phyloP scores from a whole-genome alignment of 2,797 vertebrate genomes.

The Acanthurus lineatus region DNA sequence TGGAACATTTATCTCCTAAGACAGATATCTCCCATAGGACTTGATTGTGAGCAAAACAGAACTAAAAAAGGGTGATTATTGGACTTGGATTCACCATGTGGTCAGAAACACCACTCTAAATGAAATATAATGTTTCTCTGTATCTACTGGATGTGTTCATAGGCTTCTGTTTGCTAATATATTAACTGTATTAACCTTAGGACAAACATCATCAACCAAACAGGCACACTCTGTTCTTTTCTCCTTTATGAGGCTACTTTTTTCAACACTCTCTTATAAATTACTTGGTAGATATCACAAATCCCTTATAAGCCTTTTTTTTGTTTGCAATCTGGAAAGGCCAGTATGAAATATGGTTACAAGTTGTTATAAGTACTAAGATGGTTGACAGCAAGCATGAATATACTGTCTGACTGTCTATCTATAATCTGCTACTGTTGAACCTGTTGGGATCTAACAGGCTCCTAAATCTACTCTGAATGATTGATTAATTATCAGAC shows the following conservation, averaged over 20 bases:
- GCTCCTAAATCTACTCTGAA: slow-evolving; percentile 33
- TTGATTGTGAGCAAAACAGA: too few species aligned
- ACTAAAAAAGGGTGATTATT: too few species aligned
- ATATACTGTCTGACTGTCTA: background rate
- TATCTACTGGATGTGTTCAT: too few species aligned
- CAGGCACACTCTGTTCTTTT: background rate
- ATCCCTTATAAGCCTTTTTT: background rate
- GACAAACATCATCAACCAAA: too few species aligned
- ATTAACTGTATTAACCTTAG: too few species aligned
- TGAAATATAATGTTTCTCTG: too few species aligned
- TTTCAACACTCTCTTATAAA: background rate
- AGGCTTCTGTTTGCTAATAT: too few species aligned
- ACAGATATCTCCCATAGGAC: too few species aligned
- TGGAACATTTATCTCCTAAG: too few species aligned
- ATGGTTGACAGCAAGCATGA: background rate
- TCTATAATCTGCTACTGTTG: background rate
- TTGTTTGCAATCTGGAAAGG: background rate
- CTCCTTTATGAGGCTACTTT: background rate
- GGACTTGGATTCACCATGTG: too few species aligned
- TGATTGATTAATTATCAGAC: slow-evolving; percentile 47
- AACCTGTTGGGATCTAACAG: slow-evolving; percentile 16
- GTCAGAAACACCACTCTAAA: too few species aligned
- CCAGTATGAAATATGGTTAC: background rate
- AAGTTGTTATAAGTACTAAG: background rate
- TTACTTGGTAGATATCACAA: background rate